phyloP scores from a whole-genome alignment of 2,888 invertebrate genomes.

The Plutella xylostella region DNA sequence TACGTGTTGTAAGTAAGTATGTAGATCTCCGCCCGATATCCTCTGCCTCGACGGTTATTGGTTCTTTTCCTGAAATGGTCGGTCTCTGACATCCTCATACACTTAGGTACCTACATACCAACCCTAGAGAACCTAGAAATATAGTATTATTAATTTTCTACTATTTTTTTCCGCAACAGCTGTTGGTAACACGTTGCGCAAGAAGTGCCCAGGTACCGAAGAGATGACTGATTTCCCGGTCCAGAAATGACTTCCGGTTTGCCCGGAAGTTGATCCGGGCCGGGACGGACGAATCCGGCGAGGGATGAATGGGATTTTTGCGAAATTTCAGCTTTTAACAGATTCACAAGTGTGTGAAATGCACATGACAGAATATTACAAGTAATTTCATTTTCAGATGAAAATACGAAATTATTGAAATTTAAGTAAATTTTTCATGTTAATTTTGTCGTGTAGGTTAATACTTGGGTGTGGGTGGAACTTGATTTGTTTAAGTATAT shows the following conservation, averaged over 20 bases:
- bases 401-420: no score
- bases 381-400: not conserved
- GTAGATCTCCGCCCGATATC: no score
- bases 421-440: no score
- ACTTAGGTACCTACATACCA: no score
- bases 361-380: not conserved
- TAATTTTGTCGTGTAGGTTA: not conserved
- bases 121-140: no score
- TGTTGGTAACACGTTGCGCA: slow-evolving; percentile 11
- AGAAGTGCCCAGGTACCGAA: slow-evolving; percentile 36
- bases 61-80: no score
- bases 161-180: not conserved
- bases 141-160: no score
- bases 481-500: no score
- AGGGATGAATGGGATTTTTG: not conserved
- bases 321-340: not conserved
- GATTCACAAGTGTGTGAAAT: slow-evolving; percentile 1
- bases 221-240: slow-evolving; percentile 67
- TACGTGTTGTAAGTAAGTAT: no score
- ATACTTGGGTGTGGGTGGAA: not conserved
- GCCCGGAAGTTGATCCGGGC: slow-evolving; percentile 51
- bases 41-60: no score
- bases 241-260: slow-evolving; percentile 58
- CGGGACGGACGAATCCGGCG: slow-evolving; percentile 21
- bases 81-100: no score